These are phyloP conservation scores for Volucella bombylans DNA, from an alignment of 2,888 invertebrate species.

Conservation along the genomic window DNA sequence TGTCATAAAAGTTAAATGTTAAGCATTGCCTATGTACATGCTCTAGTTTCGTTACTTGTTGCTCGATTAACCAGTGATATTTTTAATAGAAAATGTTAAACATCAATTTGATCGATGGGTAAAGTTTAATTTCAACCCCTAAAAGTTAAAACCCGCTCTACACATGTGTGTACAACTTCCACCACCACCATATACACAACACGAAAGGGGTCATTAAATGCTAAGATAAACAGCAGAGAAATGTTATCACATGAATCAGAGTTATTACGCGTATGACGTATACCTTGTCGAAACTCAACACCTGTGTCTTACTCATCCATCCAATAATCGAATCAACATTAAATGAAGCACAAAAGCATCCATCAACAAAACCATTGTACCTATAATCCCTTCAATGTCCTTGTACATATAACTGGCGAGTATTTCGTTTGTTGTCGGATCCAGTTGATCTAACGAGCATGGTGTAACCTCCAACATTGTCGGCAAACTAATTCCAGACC, in stretches of 20 bases:
- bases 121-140: too few relatives aligned
- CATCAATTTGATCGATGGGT: too few relatives aligned
- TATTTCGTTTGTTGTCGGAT: conserved; percentile 91
- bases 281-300: not conserved
- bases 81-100: too few relatives aligned
- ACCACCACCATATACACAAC: not conserved
- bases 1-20: too few relatives aligned
- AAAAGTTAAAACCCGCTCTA: too few relatives aligned
- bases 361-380: conserved; percentile 76
- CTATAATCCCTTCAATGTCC: conserved; percentile 90
- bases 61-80: too few relatives aligned
- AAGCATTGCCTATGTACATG: too few relatives aligned
- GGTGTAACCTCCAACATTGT: conserved; percentile 95
- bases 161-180: too few relatives aligned
- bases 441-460: conserved; percentile 94
- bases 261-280: not conserved
- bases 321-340: conserved; percentile 51
- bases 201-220: not conserved
- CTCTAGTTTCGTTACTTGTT: too few relatives aligned
- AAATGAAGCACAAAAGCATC: conserved; percentile 37
- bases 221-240: not conserved
- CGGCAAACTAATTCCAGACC: conserved; percentile 96
- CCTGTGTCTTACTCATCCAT: conserved; percentile 37
- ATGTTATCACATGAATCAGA: conserved; percentile 31
- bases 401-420: conserved; percentile 93